Percentiles rank a stretch among this genome's conserved stretches.
These are phyloP conservation scores for Potamarius usumacintae DNA, from an alignment of 2,113 vertebrate species.

Conservation along the genomic window DNA sequence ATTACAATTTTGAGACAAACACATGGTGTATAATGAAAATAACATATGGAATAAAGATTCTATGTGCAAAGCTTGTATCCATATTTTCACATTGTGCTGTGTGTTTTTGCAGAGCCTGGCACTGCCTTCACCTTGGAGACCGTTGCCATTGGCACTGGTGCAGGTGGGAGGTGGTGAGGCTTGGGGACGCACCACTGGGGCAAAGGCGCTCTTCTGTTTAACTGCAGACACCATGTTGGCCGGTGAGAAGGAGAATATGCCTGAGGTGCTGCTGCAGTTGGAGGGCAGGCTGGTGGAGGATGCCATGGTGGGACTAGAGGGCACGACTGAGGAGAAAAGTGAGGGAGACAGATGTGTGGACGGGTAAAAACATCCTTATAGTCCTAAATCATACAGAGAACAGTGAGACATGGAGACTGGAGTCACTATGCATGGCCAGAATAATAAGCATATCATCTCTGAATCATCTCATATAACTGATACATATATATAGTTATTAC, in stretches of 20 bases:
- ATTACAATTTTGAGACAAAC: not conserved
- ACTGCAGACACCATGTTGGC: conserved; percentile 99
- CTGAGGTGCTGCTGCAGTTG: conserved; percentile 96
- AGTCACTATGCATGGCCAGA: conserved; percentile 60
- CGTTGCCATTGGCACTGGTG: conserved; percentile 95
- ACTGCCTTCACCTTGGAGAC: conserved; percentile 87
- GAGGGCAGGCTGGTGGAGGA: conserved; percentile 96
- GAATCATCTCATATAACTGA: not conserved
- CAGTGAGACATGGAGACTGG: conserved; percentile 68
- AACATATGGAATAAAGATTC: not conserved
- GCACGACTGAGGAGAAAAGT: conserved; percentile 79
- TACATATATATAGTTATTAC: not conserved
- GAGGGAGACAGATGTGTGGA: conserved; percentile 54
- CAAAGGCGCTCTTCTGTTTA: conserved; percentile 99
- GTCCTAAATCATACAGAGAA: not conserved
- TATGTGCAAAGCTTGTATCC: not conserved
- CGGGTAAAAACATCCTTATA: conserved; percentile 56
- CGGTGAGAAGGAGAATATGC: conserved; percentile 98
- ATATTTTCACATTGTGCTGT: not conserved
- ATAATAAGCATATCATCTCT: not conserved
- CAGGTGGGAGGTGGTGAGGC: conserved; percentile 95
- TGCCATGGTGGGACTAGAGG: conserved; percentile 97
- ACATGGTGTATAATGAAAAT: not conserved
- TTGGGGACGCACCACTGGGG: conserved; percentile 93
- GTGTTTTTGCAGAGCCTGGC: not conserved